Percentiles rank a stretch among this genome's conserved stretches.
phyloP scores from a whole-genome alignment of 2,888 invertebrate species.

The Ichneumon xanthorius region DNA sequence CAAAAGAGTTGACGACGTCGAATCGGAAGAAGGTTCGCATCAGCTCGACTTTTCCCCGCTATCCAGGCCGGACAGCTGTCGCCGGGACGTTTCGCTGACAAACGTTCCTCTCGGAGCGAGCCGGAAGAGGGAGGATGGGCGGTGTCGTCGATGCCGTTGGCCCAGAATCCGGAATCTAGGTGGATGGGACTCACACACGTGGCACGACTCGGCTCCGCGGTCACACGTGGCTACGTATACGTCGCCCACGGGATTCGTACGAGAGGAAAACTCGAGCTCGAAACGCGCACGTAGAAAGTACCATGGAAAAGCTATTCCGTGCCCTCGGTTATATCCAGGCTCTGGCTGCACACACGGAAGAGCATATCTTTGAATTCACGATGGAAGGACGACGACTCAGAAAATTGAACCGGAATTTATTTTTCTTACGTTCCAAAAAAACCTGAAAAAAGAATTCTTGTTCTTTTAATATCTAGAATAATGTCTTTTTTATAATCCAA shows the following conservation, averaged over 20 bases:
- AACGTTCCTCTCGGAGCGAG: slow-evolving; percentile 57
- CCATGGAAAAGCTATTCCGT: slow-evolving; percentile 14
- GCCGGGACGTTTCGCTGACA: slow-evolving; percentile 68
- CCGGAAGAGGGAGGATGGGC: slow-evolving; percentile 52
- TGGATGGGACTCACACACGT: slow-evolving; percentile 42
- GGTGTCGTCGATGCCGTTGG: slow-evolving; percentile 57
- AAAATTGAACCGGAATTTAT: background rate
- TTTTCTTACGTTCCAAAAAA: no score
- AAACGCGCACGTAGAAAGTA: slow-evolving; percentile 5
- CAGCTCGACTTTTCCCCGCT: slow-evolving; percentile 47
- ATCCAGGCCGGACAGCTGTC: slow-evolving; percentile 71
- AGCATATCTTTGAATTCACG: background rate
- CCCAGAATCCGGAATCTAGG: slow-evolving; percentile 68
- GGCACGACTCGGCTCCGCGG: background rate
- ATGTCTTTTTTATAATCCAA: no score
- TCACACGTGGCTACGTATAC: slow-evolving; percentile 30
- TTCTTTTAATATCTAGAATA: no score
- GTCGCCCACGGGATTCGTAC: slow-evolving; percentile 58
- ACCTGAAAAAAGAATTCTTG: no score
- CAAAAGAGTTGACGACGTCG: slow-evolving; percentile 49
- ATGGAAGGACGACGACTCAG: background rate
- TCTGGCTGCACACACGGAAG: background rate
- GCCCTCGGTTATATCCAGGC: slow-evolving; percentile 12
- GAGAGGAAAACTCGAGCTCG: slow-evolving; percentile 48
- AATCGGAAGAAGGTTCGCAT: slow-evolving; percentile 49